Percentiles rank a stretch among this genome's conserved stretches.
Conservation (phyloP, 1,140 invertebrate genomes). For the Scaptodrosophila lebanonensis region DNA sequence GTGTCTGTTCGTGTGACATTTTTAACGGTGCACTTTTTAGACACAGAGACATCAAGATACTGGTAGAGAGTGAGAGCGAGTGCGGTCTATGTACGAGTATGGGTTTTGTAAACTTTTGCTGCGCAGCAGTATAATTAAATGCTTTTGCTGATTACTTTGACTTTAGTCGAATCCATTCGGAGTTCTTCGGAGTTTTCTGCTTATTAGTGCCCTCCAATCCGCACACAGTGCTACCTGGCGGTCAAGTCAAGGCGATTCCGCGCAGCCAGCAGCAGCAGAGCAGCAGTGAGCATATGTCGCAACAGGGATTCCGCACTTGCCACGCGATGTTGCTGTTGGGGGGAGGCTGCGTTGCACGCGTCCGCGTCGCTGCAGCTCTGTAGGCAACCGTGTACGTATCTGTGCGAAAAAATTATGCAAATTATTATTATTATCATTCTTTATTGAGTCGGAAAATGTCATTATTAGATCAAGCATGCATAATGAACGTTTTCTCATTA, state of each 20-base stretch:
- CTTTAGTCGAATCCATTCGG: conserved; percentile 34
- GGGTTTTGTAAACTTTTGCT: conserved; percentile 33
- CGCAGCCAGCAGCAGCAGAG: conserved; percentile 30
- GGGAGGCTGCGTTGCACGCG: conserved; percentile 83
- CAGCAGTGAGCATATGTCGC: conserved; percentile 43
- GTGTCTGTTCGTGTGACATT: no score
- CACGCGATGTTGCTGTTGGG: conserved; percentile 23
- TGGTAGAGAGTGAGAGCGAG: background rate
- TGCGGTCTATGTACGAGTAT: conserved; percentile 21
- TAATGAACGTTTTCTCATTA: no score
- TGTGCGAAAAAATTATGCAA: no score
- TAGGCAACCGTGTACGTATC: conserved; percentile 90
- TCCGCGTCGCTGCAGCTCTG: conserved; percentile 93
- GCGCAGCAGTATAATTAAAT: conserved; percentile 56
- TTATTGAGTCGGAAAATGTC: conserved; percentile 34
- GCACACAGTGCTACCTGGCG: conserved; percentile 58
- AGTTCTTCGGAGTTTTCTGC: conserved; percentile 7
- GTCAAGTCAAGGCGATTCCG: background rate
- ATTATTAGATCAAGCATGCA: no score
- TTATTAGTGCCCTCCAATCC: no score
- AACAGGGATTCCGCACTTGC: conserved; percentile 27
- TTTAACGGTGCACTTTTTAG: no score
- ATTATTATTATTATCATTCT: no score
- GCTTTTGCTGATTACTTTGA: conserved; percentile 40
- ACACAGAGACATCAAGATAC: no score